Conservation (phyloP, 1,140 invertebrate species). For the Zaprionus vittiger region DNA sequence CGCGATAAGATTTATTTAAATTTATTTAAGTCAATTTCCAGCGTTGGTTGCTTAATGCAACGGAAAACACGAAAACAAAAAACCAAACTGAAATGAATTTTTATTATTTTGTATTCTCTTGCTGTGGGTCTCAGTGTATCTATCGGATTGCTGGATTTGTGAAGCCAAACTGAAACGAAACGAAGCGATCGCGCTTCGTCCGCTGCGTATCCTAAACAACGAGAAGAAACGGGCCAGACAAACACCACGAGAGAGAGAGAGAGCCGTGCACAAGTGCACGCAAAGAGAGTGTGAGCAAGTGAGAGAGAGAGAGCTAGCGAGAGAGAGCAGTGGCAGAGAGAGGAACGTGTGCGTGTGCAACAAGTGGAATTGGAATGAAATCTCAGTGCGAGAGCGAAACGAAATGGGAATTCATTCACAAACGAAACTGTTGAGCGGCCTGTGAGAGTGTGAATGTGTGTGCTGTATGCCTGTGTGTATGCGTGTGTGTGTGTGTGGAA, state of each 20-base stretch:
- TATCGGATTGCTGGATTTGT: conserved; percentile 82
- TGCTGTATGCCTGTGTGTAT: background rate
- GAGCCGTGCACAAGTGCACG: background rate
- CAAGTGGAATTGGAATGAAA: conserved; percentile 74
- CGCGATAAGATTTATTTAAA: conserved; percentile 53
- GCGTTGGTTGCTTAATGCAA: conserved; percentile 44
- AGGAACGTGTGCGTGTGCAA: conserved; percentile 37
- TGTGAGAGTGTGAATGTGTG: conserved; percentile 10
- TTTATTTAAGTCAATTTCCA: conserved; percentile 53
- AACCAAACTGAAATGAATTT: conserved; percentile 66
- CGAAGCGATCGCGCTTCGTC: conserved; percentile 64
- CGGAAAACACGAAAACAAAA: conserved; percentile 41
- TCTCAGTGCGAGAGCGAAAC: conserved; percentile 60
- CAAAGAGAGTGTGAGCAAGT: conserved; percentile 30
- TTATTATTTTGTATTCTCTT: conserved; percentile 17
- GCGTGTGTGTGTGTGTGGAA: conserved; percentile 59
- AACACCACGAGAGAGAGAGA: conserved; percentile 12
- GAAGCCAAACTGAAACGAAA: conserved; percentile 83
- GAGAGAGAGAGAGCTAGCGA: conserved; percentile 40
- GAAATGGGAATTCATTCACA: conserved; percentile 79
- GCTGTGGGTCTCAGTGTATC: conserved; percentile 77
- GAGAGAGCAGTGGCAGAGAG: conserved; percentile 21
- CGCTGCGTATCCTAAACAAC: conserved; percentile 75
- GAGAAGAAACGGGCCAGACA: conserved; percentile 59
- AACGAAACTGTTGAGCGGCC: conserved; percentile 55